phyloP scores from a whole-genome alignment of 2,888 invertebrate genomes.

The Catocala fraxini region DNA sequence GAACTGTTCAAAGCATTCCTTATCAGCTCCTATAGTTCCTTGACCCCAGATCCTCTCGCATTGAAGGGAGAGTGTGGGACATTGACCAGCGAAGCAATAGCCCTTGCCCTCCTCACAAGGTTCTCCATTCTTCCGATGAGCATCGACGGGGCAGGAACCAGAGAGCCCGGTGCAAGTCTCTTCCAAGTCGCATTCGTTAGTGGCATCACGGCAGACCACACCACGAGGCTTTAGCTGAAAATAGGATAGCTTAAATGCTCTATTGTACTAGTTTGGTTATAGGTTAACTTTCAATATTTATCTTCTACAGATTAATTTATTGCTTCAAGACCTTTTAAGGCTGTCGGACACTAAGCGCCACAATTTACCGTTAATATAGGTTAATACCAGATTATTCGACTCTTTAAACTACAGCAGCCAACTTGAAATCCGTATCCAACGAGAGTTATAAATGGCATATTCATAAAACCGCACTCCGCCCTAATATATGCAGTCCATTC shows the following conservation, averaged over 20 bases:
- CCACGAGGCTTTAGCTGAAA: slow-evolving; percentile 91
- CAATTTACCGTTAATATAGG: too few relatives aligned
- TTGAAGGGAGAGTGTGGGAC: slow-evolving; percentile 95
- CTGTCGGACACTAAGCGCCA: too few relatives aligned
- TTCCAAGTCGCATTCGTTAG: slow-evolving; percentile 98
- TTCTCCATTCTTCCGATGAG: slow-evolving; percentile 97
- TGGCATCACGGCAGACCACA: slow-evolving; percentile 93
- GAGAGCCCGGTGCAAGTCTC: slow-evolving; percentile 96
- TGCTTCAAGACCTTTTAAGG: too few relatives aligned
- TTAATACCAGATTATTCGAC: too few relatives aligned
- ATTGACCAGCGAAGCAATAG: slow-evolving; percentile 97
- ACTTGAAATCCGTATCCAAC: background rate
- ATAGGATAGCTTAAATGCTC: too few relatives aligned
- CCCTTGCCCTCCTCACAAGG: slow-evolving; percentile 92
- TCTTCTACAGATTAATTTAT: too few relatives aligned
- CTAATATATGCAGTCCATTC: slow-evolving; percentile 11
- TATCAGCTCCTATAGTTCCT: slow-evolving; percentile 93
- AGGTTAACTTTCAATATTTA: too few relatives aligned
- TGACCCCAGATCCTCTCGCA: slow-evolving; percentile 98
- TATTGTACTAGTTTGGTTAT: too few relatives aligned
- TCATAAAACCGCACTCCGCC: slow-evolving; percentile 4
- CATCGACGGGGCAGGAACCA: slow-evolving; percentile 96
- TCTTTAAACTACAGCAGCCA: background rate
- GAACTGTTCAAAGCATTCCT: slow-evolving; percentile 97
- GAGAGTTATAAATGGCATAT: slow-evolving; percentile 6